Conservation (phyloP, 1,140 invertebrate genomes). For the Sycophila sp. region DNA sequence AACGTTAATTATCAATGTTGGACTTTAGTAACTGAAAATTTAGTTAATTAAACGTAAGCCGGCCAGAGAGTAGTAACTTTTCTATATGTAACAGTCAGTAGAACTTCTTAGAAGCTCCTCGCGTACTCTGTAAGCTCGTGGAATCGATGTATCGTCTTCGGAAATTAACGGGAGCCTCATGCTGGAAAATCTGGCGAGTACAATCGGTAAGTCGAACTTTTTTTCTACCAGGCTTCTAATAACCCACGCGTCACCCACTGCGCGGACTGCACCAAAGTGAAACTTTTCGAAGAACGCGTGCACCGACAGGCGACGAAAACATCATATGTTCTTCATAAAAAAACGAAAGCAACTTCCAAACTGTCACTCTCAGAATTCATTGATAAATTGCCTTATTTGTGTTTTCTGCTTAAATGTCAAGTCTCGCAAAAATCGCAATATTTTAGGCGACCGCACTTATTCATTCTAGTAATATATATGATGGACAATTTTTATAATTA, state of each 20-base stretch:
- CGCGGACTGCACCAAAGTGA: slow-evolving; percentile 21
- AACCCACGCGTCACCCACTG: slow-evolving; percentile 31
- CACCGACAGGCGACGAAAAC: slow-evolving; percentile 34
- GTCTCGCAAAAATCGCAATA: no score
- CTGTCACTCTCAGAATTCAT: not conserved
- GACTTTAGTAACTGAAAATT: no score
- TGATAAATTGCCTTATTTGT: slow-evolving; percentile 4
- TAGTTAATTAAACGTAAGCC: no score
- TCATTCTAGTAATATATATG: no score
- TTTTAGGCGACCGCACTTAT: no score
- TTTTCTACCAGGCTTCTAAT: no score
- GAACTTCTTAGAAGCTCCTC: not conserved
- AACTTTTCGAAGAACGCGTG: slow-evolving; percentile 25
- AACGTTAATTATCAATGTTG: no score
- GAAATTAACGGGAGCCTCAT: not conserved
- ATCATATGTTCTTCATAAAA: slow-evolving; percentile 24
- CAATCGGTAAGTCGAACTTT: slow-evolving; percentile 11
- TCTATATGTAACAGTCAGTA: no score
- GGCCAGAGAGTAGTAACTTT: no score
- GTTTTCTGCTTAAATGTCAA: not conserved
- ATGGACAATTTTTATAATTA: no score
- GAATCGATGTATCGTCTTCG: no score
- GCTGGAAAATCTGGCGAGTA: not conserved
- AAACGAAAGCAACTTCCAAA: slow-evolving; percentile 31
- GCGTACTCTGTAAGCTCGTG: not conserved